A percentile compares a stretch with the other conserved stretches of the same genome.
Conservation (phyloP, 2,888 invertebrate genomes). For the Sarcophaga variegata region DNA sequence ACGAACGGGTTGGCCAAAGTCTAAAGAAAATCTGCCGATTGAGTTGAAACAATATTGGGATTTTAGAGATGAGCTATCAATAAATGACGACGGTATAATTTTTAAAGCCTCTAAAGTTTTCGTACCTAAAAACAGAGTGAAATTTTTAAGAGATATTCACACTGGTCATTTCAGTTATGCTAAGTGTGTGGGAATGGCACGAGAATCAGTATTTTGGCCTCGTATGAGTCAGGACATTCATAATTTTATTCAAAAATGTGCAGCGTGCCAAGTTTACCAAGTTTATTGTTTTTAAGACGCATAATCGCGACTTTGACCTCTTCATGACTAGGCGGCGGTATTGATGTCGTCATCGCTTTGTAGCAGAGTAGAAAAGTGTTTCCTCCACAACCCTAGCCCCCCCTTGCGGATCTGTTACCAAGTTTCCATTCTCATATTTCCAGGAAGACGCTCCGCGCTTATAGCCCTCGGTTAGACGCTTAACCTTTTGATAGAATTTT, state of each 20-base stretch:
- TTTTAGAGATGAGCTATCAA: background rate
- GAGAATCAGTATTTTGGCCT: slow-evolving; percentile 35
- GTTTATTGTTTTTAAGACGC: no score
- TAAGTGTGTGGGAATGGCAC: slow-evolving; percentile 18
- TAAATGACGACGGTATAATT: background rate
- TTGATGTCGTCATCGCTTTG: no score
- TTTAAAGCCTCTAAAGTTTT: background rate
- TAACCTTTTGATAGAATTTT: no score
- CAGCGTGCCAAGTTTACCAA: slow-evolving; percentile 27
- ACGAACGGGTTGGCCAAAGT: background rate
- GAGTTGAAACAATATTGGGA: background rate
- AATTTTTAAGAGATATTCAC: slow-evolving; percentile 28
- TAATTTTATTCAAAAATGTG: slow-evolving; percentile 27
- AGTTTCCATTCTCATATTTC: no score
- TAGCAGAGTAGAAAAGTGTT: no score
- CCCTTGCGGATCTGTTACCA: no score
- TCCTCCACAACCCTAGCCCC: no score
- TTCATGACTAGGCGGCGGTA: no score
- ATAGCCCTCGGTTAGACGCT: no score
- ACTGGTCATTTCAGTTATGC: slow-evolving; percentile 38
- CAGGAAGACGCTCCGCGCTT: no score
- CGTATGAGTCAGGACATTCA: slow-evolving; percentile 23
- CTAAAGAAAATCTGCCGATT: background rate
- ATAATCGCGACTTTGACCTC: no score
- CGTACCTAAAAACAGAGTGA: background rate